phyloP scores from a whole-genome alignment of 2,888 invertebrate species.

The Patella pellucida region DNA sequence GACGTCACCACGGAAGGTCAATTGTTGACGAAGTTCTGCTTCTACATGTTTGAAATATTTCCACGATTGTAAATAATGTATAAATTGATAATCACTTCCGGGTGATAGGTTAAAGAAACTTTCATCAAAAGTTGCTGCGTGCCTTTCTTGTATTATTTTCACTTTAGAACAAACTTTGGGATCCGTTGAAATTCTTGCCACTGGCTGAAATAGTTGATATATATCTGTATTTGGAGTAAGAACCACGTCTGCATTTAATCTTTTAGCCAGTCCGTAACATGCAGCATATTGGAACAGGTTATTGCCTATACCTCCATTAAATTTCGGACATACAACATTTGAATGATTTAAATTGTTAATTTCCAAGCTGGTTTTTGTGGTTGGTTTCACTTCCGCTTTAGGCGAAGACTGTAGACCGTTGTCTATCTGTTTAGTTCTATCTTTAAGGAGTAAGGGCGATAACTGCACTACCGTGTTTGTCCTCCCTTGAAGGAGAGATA shows the following conservation, averaged over 20 bases:
- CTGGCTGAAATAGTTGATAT: slow-evolving; percentile 13
- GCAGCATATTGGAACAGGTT: slow-evolving; percentile 17
- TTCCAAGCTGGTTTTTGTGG: no score
- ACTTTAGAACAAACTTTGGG: slow-evolving; percentile 12
- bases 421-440: no score
- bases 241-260: not conserved
- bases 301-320: slow-evolving; percentile 15
- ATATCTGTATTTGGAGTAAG: not conserved
- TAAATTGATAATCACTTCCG: not conserved
- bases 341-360: no score
- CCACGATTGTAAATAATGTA: slow-evolving; percentile 20
- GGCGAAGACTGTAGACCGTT: no score
- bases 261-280: not conserved
- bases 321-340: slow-evolving; percentile 7
- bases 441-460: no score
- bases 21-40: slow-evolving; percentile 16
- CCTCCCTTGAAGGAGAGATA: no score
- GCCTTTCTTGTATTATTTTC: slow-evolving; percentile 1
- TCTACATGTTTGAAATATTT: slow-evolving; percentile 13
- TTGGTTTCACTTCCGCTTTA: no score
- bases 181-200: not conserved
- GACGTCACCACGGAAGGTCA: slow-evolving; percentile 17
- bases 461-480: no score
- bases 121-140: slow-evolving; percentile 9
- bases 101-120: slow-evolving; percentile 2